Evolutionary conservation across 2,797 vertebrate genomes (phyloP), one percentile per base, ranked within the genome.

Genomic region (Pantherophis vulpinus): DNA sequence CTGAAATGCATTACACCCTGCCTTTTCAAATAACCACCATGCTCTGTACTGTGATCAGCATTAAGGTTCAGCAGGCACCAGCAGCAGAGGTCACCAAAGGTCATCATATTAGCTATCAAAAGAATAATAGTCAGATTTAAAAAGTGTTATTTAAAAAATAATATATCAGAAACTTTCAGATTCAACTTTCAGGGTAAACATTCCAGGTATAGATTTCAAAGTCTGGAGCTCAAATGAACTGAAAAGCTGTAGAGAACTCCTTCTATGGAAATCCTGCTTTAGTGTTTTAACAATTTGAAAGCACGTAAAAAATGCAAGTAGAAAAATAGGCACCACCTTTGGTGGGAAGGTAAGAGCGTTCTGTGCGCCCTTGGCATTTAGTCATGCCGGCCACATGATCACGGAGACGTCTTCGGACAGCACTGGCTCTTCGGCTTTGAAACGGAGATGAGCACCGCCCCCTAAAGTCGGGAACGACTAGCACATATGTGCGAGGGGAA

Each of bases 71-170:
- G 89, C 92, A 92, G 94, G 86, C 92, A 93, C 93, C 95, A 96
- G 97, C 95, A 95, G 96, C 92, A 92, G 95, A 95, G 95, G 96
- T 94, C 96, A 96, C 96, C 93, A 92, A 94, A 96, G 96, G 97
- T 97, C 95, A 96, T 94, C 59, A 91, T 93, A 96, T 96, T 97
- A 96, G 95, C 95, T 96, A 97, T 97, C 96, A 96, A 96, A 97
- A 95, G 95, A 96, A 96, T 96, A 97, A 96, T 95, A 96, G 95
- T 95, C 90, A 95, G 95, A 97, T 97, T 96, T 93, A 95, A 97
- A 96, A 97, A 94, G 95, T 96, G 90, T 11, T 88, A 60, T 93
- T 94, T 90, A 95, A 91, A 93, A 92, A n/a, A 0, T 96, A 93
- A 89, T 83, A 27, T 0, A 96, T 27, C 74, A 95, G 94, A 96